These are phyloP conservation scores for Jaculus jaculus DNA, from an alignment of 2,113 vertebrate species.

Conservation along the genomic window DNA sequence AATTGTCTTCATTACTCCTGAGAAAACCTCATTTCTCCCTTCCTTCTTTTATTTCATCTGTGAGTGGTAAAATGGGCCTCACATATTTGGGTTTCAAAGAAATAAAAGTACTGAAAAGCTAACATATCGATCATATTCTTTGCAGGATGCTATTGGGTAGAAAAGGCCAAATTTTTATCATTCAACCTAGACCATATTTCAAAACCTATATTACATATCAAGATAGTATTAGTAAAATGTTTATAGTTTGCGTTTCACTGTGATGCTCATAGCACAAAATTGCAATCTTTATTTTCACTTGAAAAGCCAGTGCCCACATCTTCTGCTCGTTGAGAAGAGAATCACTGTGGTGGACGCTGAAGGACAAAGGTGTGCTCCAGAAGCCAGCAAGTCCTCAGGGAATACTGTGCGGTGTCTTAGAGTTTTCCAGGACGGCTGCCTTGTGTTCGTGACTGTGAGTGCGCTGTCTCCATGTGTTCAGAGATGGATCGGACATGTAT, in stretches of 20 bases:
- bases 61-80: background rate
- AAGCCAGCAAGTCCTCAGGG: background rate
- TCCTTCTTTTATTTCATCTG: background rate
- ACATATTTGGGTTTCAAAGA: background rate
- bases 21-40: background rate
- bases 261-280: background rate
- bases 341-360: background rate
- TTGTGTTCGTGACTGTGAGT: background rate
- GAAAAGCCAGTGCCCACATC: background rate
- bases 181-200: background rate
- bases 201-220: background rate
- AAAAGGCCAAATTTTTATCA: slow-evolving; percentile 1
- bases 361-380: background rate
- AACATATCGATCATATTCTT: background rate
- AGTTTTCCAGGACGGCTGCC: background rate
- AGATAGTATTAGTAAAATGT: background rate
- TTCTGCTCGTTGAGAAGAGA: background rate
- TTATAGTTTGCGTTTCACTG: background rate
- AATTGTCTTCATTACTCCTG: background rate
- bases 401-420: background rate
- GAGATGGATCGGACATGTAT: background rate
- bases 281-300: background rate
- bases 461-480: background rate
- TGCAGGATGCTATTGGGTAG: background rate
- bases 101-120: background rate